Evolutionary conservation across 2,113 vertebrate species (phyloP).

Genomic region (Hydrochoerus hydrochaeris): DNA sequence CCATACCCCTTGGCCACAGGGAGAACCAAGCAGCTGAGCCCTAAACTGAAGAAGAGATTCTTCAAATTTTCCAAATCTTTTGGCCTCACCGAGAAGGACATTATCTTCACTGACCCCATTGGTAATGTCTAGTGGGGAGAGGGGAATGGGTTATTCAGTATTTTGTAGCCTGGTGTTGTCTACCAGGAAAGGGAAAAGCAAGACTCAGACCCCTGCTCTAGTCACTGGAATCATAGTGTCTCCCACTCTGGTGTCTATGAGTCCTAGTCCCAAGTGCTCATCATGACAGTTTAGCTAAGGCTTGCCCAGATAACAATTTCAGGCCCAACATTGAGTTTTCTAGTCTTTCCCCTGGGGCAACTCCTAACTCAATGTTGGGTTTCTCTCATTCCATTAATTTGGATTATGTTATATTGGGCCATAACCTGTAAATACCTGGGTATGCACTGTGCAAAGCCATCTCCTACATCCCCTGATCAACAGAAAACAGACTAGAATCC

Average conservation of each 20-base stretch:
- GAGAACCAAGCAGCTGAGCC: neutral
- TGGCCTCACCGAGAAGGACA: conserved; percentile 86
- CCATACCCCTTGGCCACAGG: conserved; percentile 81
- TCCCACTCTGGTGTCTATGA: neutral
- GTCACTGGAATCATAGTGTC: neutral
- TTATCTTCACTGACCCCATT: conserved; percentile 84
- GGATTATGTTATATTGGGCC: neutral
- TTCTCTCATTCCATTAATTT: neutral
- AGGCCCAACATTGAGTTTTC: neutral
- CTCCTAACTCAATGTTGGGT: neutral
- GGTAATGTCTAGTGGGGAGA: conserved; percentile 82
- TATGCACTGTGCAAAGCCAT: neutral
- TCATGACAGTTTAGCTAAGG: neutral
- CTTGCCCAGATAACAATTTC: neutral
- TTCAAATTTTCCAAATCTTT: conserved; percentile 81
- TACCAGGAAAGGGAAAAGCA: no score
- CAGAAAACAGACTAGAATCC: neutral
- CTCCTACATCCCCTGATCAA: rapidly evolving
- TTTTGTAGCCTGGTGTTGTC: no score
- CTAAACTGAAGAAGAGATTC: conserved; percentile 85
- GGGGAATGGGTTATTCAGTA: neutral
- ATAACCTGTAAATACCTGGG: neutral
- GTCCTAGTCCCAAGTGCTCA: neutral
- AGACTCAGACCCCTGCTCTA: neutral
- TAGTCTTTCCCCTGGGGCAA: neutral